Evolutionary conservation across 2,113 vertebrate genomes (phyloP).

Genomic region (Grammomys dolichurus): DNA sequence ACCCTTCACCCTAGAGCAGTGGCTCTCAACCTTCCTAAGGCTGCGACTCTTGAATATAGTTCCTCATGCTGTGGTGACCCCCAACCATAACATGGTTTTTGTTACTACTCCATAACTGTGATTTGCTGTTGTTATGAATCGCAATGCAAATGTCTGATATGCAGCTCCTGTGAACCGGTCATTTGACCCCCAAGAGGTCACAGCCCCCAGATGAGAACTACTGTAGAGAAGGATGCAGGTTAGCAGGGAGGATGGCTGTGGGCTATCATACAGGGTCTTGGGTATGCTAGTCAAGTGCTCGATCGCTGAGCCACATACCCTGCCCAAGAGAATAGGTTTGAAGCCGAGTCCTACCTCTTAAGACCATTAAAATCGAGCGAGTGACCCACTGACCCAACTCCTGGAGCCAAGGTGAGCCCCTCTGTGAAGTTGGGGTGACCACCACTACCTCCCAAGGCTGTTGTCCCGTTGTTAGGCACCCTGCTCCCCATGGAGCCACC

Average conservation of each 20-base stretch:
- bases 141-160: neutral
- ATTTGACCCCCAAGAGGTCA: neutral
- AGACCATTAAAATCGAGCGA: neutral
- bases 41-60: neutral
- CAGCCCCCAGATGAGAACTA: neutral
- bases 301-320: neutral
- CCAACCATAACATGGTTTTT: neutral
- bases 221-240: neutral
- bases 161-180: neutral
- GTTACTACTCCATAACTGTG: neutral
- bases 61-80: neutral
- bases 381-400: neutral
- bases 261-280: neutral
- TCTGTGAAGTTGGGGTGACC: accelerated
- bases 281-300: neutral
- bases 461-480: accelerated
- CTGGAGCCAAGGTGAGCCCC: neutral
- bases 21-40: neutral
- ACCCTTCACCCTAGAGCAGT: neutral
- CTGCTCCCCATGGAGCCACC: neutral
- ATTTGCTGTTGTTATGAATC: neutral
- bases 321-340: neutral
- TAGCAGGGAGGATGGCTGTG: neutral
- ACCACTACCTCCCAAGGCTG: neutral
- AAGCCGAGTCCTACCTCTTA: no score